Percentiles rank a stretch among this genome's conserved stretches.
Conservation (phyloP, 2,888 invertebrate species). For the Lasioglossum oenotherae region DNA sequence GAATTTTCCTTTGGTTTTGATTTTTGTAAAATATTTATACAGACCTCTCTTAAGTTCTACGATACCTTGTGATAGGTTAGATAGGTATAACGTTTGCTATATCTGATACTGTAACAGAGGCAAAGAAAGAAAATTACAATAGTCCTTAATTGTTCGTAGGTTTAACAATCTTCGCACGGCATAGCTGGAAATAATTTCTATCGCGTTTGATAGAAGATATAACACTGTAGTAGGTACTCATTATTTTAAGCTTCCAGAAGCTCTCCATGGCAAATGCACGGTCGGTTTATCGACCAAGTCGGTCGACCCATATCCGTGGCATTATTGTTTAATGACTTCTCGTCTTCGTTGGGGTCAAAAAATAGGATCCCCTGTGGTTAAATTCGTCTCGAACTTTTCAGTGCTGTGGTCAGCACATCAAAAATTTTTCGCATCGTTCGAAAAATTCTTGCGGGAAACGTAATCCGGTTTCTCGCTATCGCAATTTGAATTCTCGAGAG, state of each 20-base stretch:
- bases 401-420: background rate
- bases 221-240: slow-evolving; percentile 26
- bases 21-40: too few species aligned
- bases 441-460: background rate
- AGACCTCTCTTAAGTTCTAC: background rate
- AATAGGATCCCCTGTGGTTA: slow-evolving; percentile 39
- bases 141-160: background rate
- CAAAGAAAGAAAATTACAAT: background rate
- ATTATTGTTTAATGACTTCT: slow-evolving; percentile 60
- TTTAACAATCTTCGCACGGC: background rate
- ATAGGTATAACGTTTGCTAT: too few species aligned
- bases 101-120: background rate
- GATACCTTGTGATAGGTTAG: background rate
- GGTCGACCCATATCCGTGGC: slow-evolving; percentile 61
- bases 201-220: slow-evolving; percentile 22
- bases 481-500: background rate
- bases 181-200: slow-evolving; percentile 25
- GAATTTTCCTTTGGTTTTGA: too few species aligned
- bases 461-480: background rate
- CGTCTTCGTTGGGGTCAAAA: slow-evolving; percentile 41
- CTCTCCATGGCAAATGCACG: slow-evolving; percentile 26
- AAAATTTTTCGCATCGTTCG: background rate
- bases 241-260: slow-evolving; percentile 46
- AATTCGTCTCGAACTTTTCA: background rate
- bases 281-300: slow-evolving; percentile 59